Conservation (phyloP, 2,888 invertebrate species). For the Leptogaster cylindrica region DNA sequence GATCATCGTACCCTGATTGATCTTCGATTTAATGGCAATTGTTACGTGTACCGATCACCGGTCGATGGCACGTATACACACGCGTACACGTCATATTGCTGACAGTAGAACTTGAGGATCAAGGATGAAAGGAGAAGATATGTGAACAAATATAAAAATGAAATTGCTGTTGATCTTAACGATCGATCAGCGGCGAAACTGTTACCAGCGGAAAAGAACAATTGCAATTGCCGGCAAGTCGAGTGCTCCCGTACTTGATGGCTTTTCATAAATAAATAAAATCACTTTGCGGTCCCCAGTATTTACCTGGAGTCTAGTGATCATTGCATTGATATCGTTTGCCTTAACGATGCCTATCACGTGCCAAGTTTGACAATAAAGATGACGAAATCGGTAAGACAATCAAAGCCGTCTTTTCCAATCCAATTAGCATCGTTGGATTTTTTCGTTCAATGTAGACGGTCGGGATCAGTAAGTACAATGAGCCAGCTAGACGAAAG, state of each 20-base stretch:
- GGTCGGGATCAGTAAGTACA: conserved; percentile 4
- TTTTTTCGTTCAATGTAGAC: conserved; percentile 7
- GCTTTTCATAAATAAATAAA: conserved; percentile 40
- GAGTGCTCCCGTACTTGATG: conserved; percentile 4
- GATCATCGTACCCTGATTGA: conserved; percentile 45
- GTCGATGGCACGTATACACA: conserved; percentile 36
- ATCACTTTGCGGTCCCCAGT: conserved; percentile 19
- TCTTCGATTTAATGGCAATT: conserved; percentile 46
- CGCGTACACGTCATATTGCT: conserved; percentile 31
- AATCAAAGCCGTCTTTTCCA: conserved; percentile 46
- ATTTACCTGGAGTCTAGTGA: conserved; percentile 22
- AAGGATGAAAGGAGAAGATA: too few relatives aligned
- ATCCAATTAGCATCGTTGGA: conserved; percentile 47
- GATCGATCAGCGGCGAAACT: conserved; percentile 41
- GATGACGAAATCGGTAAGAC: conserved; percentile 50
- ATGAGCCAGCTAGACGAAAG: conserved; percentile 1
- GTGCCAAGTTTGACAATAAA: conserved; percentile 51
- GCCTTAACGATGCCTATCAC: conserved; percentile 49
- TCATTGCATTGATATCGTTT: conserved; percentile 23
- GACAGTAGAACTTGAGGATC: conserved; percentile 15
- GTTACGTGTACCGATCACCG: conserved; percentile 34
- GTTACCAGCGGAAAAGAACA: conserved; percentile 30
- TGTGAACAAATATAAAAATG: conserved; percentile 45
- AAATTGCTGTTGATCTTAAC: conserved; percentile 45
- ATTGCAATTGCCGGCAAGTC: conserved; percentile 30